Evolutionary conservation across 2,797 vertebrate genomes (phyloP), one percentile per base, ranked within the genome.

Genomic region (Uromys caudimaculatus): DNA sequence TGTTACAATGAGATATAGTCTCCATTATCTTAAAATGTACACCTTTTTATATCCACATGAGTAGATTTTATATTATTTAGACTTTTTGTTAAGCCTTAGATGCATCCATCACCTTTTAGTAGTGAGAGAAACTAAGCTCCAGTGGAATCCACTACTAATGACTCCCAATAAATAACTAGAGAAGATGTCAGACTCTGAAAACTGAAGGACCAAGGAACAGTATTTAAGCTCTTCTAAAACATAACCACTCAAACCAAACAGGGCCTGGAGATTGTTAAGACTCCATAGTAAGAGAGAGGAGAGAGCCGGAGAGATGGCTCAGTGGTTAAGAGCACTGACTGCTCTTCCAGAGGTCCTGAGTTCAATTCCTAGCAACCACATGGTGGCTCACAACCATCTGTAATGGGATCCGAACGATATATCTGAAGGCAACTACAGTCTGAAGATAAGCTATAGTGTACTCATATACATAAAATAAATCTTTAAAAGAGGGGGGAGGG

Each of bases 241-340:
- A 27, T 23, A 96, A 88, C 27, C 69, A 77, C 47, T 64, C 83
- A 84, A 90, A 54, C 64, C 94, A 95, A 93, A 60, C 23, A 14
- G 4, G 29, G 44, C 13, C 82, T 95, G 56, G 2, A 3, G 3
- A 90, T 52, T 82, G 76, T 78, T 82, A 38, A 86, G n/a, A 77
- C 9, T 69, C 88, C 60, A 84, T 23, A 62, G 50, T 13, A 24
- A 27, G 3, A 85, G 5, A 86, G 4, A 3, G 3, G 21, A 56
- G 56, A 71, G n/a, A 17, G 17, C 69, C 21, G 69, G 17, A 71
- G n/a, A 71, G 69, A n/a, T 71, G 69, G 69, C 17, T 38, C 69
- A 71, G n/a, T 4, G 17, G 69, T 71, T 71, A 71, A 38, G n/a
- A 71, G 17, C 17, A 71, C 35, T 10, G 19, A 71, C 69, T 38